Evolutionary conservation across 2,113 vertebrate species (phyloP).

Genomic region (Rallus limicola): DNA sequence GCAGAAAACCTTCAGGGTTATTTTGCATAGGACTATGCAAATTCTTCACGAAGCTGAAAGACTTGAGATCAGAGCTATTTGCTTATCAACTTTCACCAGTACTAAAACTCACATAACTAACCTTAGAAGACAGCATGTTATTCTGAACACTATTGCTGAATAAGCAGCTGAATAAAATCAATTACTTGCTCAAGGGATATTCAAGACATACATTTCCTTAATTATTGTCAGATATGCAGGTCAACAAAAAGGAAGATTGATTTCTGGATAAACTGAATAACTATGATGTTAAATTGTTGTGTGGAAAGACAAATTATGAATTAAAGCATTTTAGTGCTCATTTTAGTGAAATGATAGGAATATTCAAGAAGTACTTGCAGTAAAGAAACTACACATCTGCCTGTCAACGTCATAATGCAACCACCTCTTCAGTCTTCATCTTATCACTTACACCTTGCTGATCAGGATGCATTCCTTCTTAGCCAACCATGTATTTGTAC

Average conservation of each 20-base stretch:
- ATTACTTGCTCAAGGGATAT: background rate
- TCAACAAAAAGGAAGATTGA: conserved; percentile 47
- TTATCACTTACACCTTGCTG: background rate
- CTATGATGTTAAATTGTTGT: background rate
- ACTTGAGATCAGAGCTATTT: background rate
- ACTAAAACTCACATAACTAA: conserved; percentile 17
- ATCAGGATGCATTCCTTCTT: background rate
- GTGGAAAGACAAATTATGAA: background rate
- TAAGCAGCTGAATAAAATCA: conserved; percentile 44
- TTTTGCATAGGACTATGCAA: background rate
- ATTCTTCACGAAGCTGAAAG: background rate
- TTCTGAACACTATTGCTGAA: conserved; percentile 28
- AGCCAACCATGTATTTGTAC: background rate
- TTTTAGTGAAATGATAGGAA: background rate
- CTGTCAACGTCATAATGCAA: background rate
- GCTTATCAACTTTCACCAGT: background rate
- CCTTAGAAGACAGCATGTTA: background rate
- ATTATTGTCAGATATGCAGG: conserved; percentile 22
- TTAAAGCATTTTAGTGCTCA: conserved; percentile 3
- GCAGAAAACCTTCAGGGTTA: background rate
- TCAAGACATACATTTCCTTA: conserved; percentile 2
- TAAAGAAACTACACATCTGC: background rate
- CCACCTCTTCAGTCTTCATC: background rate
- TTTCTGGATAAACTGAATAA: conserved; percentile 11
- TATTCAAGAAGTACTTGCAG: background rate